Percentiles rank a stretch among this genome's conserved stretches.
Conservation (phyloP, 2,888 invertebrate species). For the Physocephala rufipes region DNA sequence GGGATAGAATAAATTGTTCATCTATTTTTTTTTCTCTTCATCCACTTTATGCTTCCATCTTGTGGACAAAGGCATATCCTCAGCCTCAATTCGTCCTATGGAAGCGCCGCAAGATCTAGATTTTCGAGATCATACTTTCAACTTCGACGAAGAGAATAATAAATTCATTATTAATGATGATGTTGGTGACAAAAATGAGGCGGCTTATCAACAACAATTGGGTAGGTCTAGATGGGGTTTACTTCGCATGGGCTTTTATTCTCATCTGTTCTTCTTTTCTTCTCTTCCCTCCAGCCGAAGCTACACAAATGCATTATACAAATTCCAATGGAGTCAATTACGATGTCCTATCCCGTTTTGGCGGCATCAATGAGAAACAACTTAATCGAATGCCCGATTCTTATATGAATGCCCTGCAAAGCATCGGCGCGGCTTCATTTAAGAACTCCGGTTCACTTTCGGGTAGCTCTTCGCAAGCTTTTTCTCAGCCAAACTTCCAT, state of each 20-base stretch:
- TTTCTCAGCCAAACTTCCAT: constrained; percentile 45
- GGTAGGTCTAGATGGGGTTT: constrained; percentile 47
- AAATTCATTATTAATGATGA: constrained; percentile 50
- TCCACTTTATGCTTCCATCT: neutral
- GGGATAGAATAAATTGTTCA: neutral
- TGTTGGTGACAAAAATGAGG: constrained; percentile 48
- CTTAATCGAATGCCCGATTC: constrained; percentile 72
- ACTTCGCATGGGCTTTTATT: neutral
- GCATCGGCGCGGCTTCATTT: constrained; percentile 57
- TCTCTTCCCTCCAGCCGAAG: constrained; percentile 63
- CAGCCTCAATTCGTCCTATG: constrained; percentile 62
- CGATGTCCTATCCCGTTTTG: constrained; percentile 62
- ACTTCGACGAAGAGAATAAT: constrained; percentile 57
- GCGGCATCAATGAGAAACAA: constrained; percentile 70
- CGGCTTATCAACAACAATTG: constrained; percentile 59
- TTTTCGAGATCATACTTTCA: constrained; percentile 79
- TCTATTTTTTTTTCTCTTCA: neutral
- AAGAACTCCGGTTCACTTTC: constrained; percentile 57
- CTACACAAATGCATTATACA: constrained; percentile 63
- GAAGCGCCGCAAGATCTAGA: constrained; percentile 74
- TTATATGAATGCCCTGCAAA: constrained; percentile 68
- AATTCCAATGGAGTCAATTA: constrained; percentile 55
- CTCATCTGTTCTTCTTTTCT: neutral
- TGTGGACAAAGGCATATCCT: constrained; percentile 56
- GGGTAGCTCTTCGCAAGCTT: constrained; percentile 46